These are phyloP conservation scores for Bubo bubo DNA, from an alignment of 2,113 vertebrate species.

Conservation along the genomic window DNA sequence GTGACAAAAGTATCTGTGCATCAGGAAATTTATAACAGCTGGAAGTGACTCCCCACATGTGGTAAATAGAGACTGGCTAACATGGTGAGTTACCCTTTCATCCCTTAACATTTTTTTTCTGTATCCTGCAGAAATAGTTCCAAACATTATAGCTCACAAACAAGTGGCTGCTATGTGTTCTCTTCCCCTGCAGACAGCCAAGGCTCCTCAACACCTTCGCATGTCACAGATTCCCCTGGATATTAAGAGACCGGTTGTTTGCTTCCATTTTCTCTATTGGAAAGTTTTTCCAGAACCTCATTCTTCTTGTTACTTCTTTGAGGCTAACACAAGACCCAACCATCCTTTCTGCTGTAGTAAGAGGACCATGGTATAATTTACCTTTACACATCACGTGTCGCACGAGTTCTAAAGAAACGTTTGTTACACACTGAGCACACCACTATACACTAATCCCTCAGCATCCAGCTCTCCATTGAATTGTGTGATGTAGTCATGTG, in stretches of 20 bases:
- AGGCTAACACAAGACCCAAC: not conserved
- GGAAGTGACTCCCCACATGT: not conserved
- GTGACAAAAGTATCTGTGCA: not conserved
- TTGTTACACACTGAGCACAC: not conserved
- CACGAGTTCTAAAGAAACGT: not conserved
- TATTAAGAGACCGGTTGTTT: not conserved
- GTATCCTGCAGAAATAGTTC: not conserved
- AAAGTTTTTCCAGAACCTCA: not conserved
- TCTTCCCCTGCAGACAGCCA: not conserved
- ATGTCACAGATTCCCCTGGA: not conserved
- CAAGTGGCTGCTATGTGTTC: not conserved
- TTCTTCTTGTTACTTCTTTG: not conserved
- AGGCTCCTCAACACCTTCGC: not conserved
- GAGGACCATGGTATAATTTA: not conserved
- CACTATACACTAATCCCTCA: not conserved
- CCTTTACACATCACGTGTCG: not conserved
- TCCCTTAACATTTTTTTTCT: not conserved
- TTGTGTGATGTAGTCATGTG: not conserved
- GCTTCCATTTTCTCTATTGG: not conserved
- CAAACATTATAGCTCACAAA: not conserved
- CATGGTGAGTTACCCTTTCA: not conserved
- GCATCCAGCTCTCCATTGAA: not conserved
- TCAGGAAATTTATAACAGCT: not conserved
- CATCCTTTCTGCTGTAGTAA: not conserved
- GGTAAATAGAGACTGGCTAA: not conserved